Evolutionary conservation across 2,888 invertebrate genomes (phyloP).

Genomic region (Acrobasis consociella): DNA sequence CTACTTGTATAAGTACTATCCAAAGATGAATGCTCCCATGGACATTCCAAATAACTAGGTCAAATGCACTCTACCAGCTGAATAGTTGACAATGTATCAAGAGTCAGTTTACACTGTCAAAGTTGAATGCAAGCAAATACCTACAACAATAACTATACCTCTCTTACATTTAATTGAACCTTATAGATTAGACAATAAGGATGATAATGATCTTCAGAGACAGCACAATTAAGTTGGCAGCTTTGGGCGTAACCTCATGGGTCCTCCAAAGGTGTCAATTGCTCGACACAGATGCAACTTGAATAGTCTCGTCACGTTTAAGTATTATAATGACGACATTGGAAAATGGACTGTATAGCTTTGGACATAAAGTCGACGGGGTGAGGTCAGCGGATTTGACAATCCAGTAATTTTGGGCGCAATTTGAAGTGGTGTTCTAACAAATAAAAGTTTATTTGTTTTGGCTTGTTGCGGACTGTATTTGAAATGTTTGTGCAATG

Average conservation of each 20-base stretch:
- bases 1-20: neutral
- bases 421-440: conserved; percentile 11
- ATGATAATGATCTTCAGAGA: neutral
- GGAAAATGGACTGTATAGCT: neutral
- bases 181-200: neutral
- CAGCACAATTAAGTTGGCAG: neutral
- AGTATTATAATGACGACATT: conserved; percentile 14
- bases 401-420: conserved; percentile 12
- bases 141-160: neutral
- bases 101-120: conserved; percentile 18
- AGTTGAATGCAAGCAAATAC: conserved; percentile 12
- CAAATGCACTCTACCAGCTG: conserved; percentile 11
- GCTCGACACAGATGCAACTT: conserved; percentile 47
- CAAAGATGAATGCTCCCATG: conserved; percentile 6
- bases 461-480: neutral
- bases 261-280: conserved; percentile 56
- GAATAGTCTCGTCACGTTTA: conserved; percentile 15
- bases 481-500: neutral
- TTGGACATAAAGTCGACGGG: neutral
- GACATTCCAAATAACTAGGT: conserved; percentile 9
- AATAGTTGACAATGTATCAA: conserved; percentile 19
- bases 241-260: conserved; percentile 41
- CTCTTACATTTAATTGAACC: neutral
- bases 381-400: conserved; percentile 3
- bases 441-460: conserved; percentile 13